These are phyloP conservation scores for Ametastegia equiseti DNA, from an alignment of 2,888 invertebrate genomes.

Conservation along the genomic window DNA sequence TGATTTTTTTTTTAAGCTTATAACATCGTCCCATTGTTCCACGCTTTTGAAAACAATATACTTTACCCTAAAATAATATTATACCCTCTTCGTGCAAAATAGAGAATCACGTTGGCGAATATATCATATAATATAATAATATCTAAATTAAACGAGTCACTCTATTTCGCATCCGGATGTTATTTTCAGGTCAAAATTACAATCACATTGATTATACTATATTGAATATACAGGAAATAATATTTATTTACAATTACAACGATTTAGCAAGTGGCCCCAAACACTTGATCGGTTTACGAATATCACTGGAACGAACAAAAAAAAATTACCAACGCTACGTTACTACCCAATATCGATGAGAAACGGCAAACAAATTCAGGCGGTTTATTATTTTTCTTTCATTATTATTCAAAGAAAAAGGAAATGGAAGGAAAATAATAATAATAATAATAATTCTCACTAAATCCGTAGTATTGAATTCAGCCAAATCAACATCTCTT, in stretches of 20 bases:
- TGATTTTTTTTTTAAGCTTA: constrained; percentile 44
- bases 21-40: constrained; percentile 42
- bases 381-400: not conserved
- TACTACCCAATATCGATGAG: not conserved
- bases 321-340: not conserved
- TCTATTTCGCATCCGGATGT: constrained; percentile 17
- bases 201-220: constrained; percentile 54
- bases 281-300: constrained; percentile 49
- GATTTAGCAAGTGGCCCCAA: constrained; percentile 59
- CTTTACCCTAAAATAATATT: not conserved
- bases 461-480: not conserved
- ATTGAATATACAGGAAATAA: constrained; percentile 68
- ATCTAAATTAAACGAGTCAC: not conserved
- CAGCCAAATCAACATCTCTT: constrained; percentile 6
- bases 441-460: not conserved
- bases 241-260: constrained; percentile 72
- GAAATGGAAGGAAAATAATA: not conserved
- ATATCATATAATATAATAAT: not conserved
- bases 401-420: not conserved
- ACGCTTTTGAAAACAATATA: constrained; percentile 17
- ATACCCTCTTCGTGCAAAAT: constrained; percentile 15
- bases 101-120: constrained; percentile 12
- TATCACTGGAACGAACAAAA: constrained; percentile 33
- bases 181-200: constrained; percentile 32
- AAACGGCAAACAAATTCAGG: not conserved